These are phyloP conservation scores for Thaumetopoea pityocampa DNA, from an alignment of 1,140 invertebrate species.

Conservation along the genomic window DNA sequence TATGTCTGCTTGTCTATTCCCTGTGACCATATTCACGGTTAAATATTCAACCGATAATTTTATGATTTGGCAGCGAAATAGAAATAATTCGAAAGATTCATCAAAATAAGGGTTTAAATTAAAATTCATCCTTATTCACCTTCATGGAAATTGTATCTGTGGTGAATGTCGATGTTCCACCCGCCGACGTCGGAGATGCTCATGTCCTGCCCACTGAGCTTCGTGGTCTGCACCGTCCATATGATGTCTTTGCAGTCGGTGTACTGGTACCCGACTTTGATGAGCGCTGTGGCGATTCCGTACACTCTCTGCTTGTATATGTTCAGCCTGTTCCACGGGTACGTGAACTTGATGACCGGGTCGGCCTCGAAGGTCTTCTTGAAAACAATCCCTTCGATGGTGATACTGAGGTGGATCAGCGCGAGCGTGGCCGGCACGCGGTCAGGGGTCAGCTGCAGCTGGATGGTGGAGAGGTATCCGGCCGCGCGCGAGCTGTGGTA, in stretches of 20 bases:
- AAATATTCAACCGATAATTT: too few relatives aligned
- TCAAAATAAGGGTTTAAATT: slow-evolving; percentile 1
- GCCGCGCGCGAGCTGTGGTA: slow-evolving; percentile 95
- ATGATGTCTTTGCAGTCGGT: slow-evolving; percentile 94
- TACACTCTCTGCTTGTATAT: slow-evolving; percentile 97
- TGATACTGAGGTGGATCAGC: slow-evolving; percentile 92
- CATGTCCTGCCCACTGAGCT: slow-evolving; percentile 96
- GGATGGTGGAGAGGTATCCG: slow-evolving; percentile 96
- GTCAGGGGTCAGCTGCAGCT: slow-evolving; percentile 93
- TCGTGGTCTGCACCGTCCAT: slow-evolving; percentile 96
- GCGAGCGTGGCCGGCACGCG: slow-evolving; percentile 87
- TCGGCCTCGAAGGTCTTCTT: slow-evolving; percentile 97
- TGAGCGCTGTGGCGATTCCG: slow-evolving; percentile 91
- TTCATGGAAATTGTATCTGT: slow-evolving; percentile 98
- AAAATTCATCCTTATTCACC: slow-evolving; percentile 75
- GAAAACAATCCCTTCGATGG: slow-evolving; percentile 95
- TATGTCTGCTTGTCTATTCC: too few relatives aligned
- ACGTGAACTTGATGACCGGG: slow-evolving; percentile 96
- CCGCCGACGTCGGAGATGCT: slow-evolving; percentile 96
- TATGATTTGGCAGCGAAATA: too few relatives aligned
- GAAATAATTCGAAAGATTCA: not conserved
- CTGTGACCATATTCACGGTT: too few relatives aligned
- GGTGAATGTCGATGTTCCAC: slow-evolving; percentile 98
- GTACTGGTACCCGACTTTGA: slow-evolving; percentile 97
- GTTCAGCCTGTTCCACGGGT: slow-evolving; percentile 96